Percentiles rank a stretch among this genome's conserved stretches.
These are phyloP conservation scores for Ochropleura leucogaster DNA, from an alignment of 2,888 invertebrate genomes.

Conservation along the genomic window DNA sequence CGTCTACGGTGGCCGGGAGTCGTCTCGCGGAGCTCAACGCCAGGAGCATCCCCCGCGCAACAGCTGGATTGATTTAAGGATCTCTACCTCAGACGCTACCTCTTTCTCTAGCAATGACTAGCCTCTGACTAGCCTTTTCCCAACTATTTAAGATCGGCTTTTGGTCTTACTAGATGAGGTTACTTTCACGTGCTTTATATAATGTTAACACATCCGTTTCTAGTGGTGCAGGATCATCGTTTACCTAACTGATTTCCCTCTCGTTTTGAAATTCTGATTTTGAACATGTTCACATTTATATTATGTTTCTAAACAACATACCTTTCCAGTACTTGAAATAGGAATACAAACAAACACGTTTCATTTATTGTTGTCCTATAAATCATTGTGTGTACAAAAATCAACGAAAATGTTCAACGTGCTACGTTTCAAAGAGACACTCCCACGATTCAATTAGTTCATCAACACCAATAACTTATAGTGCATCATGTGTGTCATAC, in stretches of 20 bases:
- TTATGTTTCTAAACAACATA: too few species aligned
- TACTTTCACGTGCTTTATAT: background rate
- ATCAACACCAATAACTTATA: background rate
- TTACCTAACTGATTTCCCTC: background rate
- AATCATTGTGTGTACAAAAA: background rate
- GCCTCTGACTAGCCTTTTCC: background rate
- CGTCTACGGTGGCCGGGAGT: too few species aligned
- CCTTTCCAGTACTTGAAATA: background rate
- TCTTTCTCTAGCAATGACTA: too few species aligned
- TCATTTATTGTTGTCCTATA: background rate
- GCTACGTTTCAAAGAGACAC: background rate
- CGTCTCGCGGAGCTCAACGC: too few species aligned
- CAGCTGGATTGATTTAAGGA: too few species aligned
- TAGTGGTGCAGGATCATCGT: background rate
- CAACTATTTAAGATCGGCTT: background rate
- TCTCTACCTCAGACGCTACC: too few species aligned
- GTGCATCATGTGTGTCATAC: background rate
- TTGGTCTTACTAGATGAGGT: background rate
- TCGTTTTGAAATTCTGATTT: background rate
- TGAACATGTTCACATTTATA: too few species aligned
- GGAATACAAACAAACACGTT: background rate
- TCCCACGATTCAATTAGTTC: slow-evolving; percentile 12
- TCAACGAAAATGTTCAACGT: background rate
- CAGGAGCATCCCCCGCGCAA: too few species aligned
- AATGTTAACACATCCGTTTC: background rate